phyloP scores from a whole-genome alignment of 2,888 invertebrate genomes.

The Acanthosoma haemorrhoidale region DNA sequence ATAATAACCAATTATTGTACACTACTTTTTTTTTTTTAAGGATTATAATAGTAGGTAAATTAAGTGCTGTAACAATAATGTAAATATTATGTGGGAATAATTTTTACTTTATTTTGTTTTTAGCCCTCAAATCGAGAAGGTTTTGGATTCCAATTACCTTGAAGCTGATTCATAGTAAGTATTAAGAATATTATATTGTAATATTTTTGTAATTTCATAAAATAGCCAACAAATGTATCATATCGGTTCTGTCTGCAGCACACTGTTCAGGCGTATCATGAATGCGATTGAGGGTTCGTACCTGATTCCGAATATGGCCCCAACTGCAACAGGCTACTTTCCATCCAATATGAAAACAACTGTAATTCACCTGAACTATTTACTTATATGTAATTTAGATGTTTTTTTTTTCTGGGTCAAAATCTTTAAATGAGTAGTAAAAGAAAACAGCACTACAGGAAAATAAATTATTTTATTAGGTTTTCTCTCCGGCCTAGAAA shows the following conservation, averaged over 20 bases:
- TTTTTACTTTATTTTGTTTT: conserved; percentile 41
- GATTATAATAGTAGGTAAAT: too few species aligned
- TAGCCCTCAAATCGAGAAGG: conserved; percentile 59
- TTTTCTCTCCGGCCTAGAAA: too few species aligned
- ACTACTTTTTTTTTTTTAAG: too few species aligned
- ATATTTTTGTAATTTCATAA: too few species aligned
- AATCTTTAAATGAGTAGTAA: too few species aligned
- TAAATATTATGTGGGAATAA: too few species aligned
- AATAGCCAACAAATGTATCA: background rate
- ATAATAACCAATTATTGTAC: too few species aligned
- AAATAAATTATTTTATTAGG: too few species aligned
- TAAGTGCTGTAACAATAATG: too few species aligned
- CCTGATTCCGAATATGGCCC: conserved; percentile 54
- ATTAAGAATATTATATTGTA: conserved; percentile 28
- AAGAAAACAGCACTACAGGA: too few species aligned
- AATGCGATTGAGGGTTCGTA: conserved; percentile 59
- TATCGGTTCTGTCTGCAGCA: too few species aligned
- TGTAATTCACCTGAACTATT: conserved; percentile 44
- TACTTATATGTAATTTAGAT: background rate
- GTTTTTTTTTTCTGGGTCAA: too few species aligned
- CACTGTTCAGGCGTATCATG: conserved; percentile 60
- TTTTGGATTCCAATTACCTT: conserved; percentile 62
- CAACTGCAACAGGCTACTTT: conserved; percentile 51
- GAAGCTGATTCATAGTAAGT: conserved; percentile 80
- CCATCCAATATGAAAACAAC: conserved; percentile 46